phyloP scores from a whole-genome alignment of 2,113 vertebrate species.

The Datnioides undecimradiatus region DNA sequence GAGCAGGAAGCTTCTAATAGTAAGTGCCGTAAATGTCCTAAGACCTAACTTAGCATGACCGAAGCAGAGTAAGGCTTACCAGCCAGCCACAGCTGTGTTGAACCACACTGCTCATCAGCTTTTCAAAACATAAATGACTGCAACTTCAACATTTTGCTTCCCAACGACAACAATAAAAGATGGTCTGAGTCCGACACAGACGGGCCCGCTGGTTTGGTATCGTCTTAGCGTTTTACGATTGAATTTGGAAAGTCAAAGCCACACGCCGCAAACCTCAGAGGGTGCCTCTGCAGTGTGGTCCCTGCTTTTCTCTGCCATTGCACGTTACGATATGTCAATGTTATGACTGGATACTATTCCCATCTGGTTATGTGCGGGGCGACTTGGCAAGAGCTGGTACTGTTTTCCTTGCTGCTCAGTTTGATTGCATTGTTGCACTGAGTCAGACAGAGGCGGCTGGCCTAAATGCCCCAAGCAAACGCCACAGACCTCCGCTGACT shows the following conservation, averaged over 20 bases:
- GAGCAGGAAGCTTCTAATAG: neutral
- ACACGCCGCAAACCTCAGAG: conserved; percentile 39
- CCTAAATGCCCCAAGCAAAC: neutral
- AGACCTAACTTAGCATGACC: neutral
- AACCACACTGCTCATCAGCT: neutral
- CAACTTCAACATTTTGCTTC: conserved; percentile 15
- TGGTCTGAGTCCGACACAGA: conserved; percentile 1
- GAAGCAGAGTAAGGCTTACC: neutral
- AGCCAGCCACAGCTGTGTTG: neutral
- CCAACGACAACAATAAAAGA: conserved; percentile 25
- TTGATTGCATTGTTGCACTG: conserved; percentile 18
- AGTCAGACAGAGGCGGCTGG: conserved; percentile 8
- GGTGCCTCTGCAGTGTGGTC: conserved; percentile 31
- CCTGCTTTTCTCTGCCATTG: conserved; percentile 60
- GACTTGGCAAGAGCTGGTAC: conserved; percentile 25
- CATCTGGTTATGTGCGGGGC: conserved; percentile 43
- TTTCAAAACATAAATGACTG: conserved; percentile 12
- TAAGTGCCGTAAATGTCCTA: neutral
- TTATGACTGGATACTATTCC: conserved; percentile 62
- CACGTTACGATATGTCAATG: conserved; percentile 60
- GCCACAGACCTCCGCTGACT: neutral
- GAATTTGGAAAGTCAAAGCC: conserved; percentile 49
- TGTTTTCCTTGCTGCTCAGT: conserved; percentile 37
- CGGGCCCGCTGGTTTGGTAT: conserved; percentile 8
- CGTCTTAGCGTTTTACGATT: conserved; percentile 38